Base-by-base conservation (phyloP, 2,888 invertebrate species). In the Allygus modestus region DNA sequence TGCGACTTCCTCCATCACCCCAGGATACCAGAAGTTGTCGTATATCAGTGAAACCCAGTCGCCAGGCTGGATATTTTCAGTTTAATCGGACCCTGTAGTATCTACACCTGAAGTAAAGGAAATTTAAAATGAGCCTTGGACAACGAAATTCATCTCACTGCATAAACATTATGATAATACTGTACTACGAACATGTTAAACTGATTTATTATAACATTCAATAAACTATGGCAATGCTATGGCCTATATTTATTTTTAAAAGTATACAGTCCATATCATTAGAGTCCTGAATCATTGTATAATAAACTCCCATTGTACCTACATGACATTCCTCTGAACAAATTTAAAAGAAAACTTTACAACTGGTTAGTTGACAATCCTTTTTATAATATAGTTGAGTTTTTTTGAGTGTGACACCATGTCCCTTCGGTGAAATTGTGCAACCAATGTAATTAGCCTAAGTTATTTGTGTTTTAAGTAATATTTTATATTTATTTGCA, bases 11-110 rank as follows among this genome's bases (percentile, higher is more conserved):
- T 69, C 69, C 26, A 69, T 20, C 5, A 69, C 69, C 20, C 69
- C 69, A 69, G 69, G 69, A 17, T 69, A 69, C 69, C 69, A 69
- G 69, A 17, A 9, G 69, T 69, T 69, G 69, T 69, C 69, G 69
- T 69, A 69, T 23, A 69, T 69, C 69, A 69, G 11, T 69, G 69
- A 69, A 69, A 69, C 69, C 69, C 69, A 69, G 69, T 69, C 69
- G 5, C 69, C 69, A 69, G 69, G 33, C 69, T 69, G 69, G 26
- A 69, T 17, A 69, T 69, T 69, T 69, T 69, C 69, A 69, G 69
- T 31, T 69, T 4, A 12, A 11, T 69, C 26, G 69, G 12, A 17
- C 9, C 11, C 69, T n/a, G 69, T 69, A 23, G 28, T 69, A 69
- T 12, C 69, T 69, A 69, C 5, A 69, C 11, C 4, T 69, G 69